Conservation (phyloP, 2,113 vertebrate species). For the Scopus umbretta region DNA sequence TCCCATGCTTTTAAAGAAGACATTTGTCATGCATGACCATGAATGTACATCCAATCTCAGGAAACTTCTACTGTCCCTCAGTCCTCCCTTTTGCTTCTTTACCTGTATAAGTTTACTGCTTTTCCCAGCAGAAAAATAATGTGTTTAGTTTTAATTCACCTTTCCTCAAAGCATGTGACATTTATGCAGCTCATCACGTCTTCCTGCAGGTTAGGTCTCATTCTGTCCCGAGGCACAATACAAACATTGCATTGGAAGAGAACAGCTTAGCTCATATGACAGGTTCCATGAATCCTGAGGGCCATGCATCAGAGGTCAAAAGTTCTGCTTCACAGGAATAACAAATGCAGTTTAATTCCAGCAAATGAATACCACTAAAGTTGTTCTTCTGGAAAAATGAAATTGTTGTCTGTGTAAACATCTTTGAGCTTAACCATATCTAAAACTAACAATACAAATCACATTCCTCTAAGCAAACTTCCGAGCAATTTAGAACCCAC, state of each 20-base stretch:
- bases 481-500: background rate
- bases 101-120: background rate
- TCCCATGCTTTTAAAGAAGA: background rate
- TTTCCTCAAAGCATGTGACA: background rate
- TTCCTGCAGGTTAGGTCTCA: background rate
- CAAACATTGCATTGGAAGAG: background rate
- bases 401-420: background rate
- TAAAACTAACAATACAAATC: background rate
- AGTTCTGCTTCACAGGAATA: background rate
- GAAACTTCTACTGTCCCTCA: background rate
- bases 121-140: background rate
- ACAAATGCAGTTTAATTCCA: background rate
- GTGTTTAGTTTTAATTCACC: background rate
- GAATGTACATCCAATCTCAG: background rate
- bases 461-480: background rate
- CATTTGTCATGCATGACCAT: background rate
- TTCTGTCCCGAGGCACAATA: background rate
- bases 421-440: background rate
- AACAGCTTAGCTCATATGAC: background rate
- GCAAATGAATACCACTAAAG: background rate
- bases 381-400: background rate
- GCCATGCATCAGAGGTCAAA: background rate
- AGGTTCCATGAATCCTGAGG: background rate
- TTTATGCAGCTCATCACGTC: background rate
- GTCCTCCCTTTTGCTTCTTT: background rate